A percentile compares a stretch with the other conserved stretches of the same genome.
phyloP scores from a whole-genome alignment of 2,113 vertebrate species.

The Collichthys lucidus region DNA sequence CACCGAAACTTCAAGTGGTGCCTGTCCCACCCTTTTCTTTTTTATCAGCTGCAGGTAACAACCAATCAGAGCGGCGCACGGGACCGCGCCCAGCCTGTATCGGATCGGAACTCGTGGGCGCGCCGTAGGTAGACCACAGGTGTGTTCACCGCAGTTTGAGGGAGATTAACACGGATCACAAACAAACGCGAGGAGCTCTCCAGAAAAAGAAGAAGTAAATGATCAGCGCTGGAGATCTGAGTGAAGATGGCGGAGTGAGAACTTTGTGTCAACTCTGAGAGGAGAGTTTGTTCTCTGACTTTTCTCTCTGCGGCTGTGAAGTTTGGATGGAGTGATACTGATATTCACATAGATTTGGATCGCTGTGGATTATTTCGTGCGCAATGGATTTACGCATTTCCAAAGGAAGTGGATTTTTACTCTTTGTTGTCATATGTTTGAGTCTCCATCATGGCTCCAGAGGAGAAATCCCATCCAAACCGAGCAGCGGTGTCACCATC shows the following conservation, averaged over 20 bases:
- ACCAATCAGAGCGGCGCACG: conserved; percentile 61
- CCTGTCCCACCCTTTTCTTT: not conserved
- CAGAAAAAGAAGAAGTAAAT: not conserved
- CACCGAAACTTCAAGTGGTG: conserved; percentile 52
- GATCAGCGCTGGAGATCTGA: not conserved
- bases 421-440: conserved; percentile 43
- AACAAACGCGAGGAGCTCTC: too few species aligned
- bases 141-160: conserved; percentile 29
- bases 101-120: conserved; percentile 63
- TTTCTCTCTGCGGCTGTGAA: not conserved
- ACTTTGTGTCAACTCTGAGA: not conserved
- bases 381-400: conserved; percentile 48
- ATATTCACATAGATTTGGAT: not conserved
- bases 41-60: not conserved
- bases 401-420: conserved; percentile 13
- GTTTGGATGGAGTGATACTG: conserved; percentile 22
- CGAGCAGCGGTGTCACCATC: conserved; percentile 40
- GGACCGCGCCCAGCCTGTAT: conserved; percentile 53
- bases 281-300: not conserved
- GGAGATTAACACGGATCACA: not conserved
- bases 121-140: conserved; percentile 62
- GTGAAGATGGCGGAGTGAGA: not conserved
- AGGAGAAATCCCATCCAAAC: conserved; percentile 56
- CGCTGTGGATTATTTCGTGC: conserved; percentile 1
- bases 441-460: conserved; percentile 47